Evolutionary conservation across 2,888 invertebrate genomes (phyloP).

Genomic region (Agrotis clavis): DNA sequence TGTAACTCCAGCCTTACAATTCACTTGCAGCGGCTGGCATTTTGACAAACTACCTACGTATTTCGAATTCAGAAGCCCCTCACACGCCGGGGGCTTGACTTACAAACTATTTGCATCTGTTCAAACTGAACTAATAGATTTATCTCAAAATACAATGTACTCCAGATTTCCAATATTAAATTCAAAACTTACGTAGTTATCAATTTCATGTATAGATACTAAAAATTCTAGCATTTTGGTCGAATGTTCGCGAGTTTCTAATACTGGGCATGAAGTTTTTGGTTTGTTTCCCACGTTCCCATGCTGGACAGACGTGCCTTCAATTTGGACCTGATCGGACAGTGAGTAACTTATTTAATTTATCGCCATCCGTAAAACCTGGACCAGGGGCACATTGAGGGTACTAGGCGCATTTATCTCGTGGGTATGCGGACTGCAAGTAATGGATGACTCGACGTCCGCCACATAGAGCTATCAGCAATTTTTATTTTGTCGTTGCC

Average conservation of each 20-base stretch:
- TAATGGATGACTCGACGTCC: too few relatives aligned
- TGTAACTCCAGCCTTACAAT: not conserved
- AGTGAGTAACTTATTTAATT: too few relatives aligned
- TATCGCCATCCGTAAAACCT: too few relatives aligned
- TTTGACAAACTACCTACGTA: slow-evolving; percentile 33
- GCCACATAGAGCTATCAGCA: too few relatives aligned
- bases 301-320: too few relatives aligned
- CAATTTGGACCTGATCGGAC: too few relatives aligned
- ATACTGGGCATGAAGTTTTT: not conserved
- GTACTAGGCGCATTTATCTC: too few relatives aligned
- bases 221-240: not conserved
- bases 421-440: too few relatives aligned
- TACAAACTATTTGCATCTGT: slow-evolving; percentile 23
- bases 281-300: too few relatives aligned
- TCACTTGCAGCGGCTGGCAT: slow-evolving; percentile 18
- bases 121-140: slow-evolving; percentile 25
- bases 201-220: not conserved
- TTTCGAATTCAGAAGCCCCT: slow-evolving; percentile 24
- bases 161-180: not conserved
- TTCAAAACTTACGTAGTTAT: slow-evolving; percentile 1
- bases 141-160: slow-evolving; percentile 7
- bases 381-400: too few relatives aligned
- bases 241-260: too few relatives aligned
- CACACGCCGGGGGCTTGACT: not conserved
- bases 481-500: too few relatives aligned